Conservation (phyloP, 2,113 vertebrate genomes). For the Heliornis fulica region DNA sequence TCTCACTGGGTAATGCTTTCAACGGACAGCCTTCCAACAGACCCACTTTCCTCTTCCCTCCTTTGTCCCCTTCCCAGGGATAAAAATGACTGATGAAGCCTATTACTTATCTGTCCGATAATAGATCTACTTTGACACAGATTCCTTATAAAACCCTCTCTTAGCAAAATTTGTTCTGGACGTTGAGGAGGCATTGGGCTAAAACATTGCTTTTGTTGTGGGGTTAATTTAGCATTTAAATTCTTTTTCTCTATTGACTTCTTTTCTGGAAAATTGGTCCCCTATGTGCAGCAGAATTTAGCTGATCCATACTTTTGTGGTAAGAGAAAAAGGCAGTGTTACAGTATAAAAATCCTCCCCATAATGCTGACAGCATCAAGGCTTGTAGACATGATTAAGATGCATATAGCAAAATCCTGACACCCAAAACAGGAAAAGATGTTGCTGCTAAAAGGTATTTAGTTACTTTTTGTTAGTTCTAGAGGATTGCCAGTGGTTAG, state of each 20-base stretch:
- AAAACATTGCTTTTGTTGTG: slow-evolving; percentile 11
- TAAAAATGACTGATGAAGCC: background rate
- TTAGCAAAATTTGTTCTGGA: background rate
- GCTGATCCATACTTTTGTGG: background rate
- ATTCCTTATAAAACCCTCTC: background rate
- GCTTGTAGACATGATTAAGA: background rate
- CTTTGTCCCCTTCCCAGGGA: background rate
- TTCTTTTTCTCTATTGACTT: background rate
- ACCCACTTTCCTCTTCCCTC: background rate
- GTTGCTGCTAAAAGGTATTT: background rate
- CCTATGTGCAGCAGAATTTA: background rate
- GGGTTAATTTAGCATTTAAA: slow-evolving; percentile 41
- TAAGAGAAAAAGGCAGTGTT: background rate
- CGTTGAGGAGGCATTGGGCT: background rate
- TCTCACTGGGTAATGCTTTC: slow-evolving; percentile 12
- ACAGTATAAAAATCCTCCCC: background rate
- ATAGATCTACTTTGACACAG: background rate
- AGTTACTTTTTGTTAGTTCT: background rate
- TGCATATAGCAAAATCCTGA: background rate
- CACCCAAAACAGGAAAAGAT: background rate
- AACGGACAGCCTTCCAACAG: slow-evolving; percentile 15
- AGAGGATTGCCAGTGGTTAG: background rate
- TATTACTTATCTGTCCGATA: background rate
- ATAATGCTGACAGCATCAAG: background rate
- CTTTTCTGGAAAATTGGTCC: background rate